Conservation (phyloP, 2,113 vertebrate genomes). For the Tretioscincus oriximinensis region DNA sequence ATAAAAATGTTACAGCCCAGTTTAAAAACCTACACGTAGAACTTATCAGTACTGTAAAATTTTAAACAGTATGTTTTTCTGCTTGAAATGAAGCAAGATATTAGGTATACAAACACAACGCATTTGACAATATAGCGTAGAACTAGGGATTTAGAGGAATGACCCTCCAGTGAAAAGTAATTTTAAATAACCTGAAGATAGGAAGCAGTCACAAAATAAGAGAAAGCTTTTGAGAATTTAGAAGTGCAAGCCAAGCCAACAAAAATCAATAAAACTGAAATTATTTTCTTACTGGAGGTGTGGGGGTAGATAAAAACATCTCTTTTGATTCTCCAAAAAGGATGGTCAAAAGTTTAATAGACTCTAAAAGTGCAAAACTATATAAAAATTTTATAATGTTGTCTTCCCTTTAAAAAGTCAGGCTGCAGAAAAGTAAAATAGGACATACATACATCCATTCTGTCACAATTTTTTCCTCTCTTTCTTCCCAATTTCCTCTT, state of each 20-base stretch:
- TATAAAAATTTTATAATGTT: too few species aligned
- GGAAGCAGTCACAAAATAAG: not conserved
- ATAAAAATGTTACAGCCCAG: not conserved
- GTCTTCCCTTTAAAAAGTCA: too few species aligned
- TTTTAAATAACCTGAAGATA: constrained; percentile 25
- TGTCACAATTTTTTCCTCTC: too few species aligned
- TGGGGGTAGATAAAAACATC: not conserved
- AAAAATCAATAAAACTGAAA: constrained; percentile 46
- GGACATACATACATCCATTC: too few species aligned
- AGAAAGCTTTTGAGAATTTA: constrained; percentile 3
- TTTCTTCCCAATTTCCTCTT: too few species aligned
- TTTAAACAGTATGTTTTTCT: not conserved
- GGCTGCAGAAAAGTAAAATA: too few species aligned
- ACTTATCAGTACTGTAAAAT: not conserved
- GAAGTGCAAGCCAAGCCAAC: constrained; percentile 7
- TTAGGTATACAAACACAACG: not conserved
- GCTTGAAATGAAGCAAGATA: not conserved
- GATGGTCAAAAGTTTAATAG: not conserved
- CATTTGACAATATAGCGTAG: not conserved
- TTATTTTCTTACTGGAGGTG: not conserved
- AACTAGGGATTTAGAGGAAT: not conserved
- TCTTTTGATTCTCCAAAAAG: constrained; percentile 14
- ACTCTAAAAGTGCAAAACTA: constrained; percentile 12
- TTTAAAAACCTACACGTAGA: too few species aligned
- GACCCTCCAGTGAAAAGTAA: not conserved